A percentile compares a stretch with the other conserved stretches of the same genome.
These are phyloP conservation scores for Drosophila teissieri DNA, from an alignment of 1,140 invertebrate species.

Conservation along the genomic window DNA sequence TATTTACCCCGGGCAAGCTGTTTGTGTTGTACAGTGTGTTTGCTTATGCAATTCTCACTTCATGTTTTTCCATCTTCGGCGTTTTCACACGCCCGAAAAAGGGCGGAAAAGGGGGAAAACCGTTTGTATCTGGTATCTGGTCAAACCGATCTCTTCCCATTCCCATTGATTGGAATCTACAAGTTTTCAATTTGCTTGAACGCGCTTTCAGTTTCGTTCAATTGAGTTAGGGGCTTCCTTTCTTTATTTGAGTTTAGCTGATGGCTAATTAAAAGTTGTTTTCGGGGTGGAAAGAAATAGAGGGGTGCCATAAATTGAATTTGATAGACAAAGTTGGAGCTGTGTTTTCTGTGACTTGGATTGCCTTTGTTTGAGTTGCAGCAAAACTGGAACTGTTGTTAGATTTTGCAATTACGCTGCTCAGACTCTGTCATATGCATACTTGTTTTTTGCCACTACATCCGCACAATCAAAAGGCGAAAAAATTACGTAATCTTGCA, in stretches of 20 bases:
- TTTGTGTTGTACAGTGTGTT: conserved; percentile 9
- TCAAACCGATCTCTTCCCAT: conserved; percentile 27
- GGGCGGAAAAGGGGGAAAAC: conserved; percentile 31
- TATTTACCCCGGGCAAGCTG: conserved; percentile 11
- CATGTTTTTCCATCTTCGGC: conserved; percentile 34
- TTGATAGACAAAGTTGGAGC: conserved; percentile 43
- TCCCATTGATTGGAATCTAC: conserved; percentile 50
- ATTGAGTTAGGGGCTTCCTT: conserved; percentile 50
- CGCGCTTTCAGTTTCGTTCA: conserved; percentile 69
- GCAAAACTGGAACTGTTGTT: conserved; percentile 44
- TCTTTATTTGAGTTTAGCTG: conserved; percentile 29
- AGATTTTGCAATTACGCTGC: conserved; percentile 47
- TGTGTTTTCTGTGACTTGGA: conserved; percentile 10
- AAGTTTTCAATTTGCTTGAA: conserved; percentile 64
- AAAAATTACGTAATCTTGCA: conserved; percentile 50
- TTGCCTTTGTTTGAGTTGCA: conserved; percentile 36
- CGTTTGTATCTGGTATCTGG: conserved; percentile 24
- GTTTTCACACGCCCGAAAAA: conserved; percentile 69
- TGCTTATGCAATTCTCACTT: conserved; percentile 70
- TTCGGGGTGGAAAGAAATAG: neutral
- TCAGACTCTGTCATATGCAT: conserved; percentile 38
- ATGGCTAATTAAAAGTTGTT: conserved; percentile 40
- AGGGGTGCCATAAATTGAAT: conserved; percentile 44
- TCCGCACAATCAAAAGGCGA: conserved; percentile 44
- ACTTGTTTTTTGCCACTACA: conserved; percentile 24